phyloP scores from a whole-genome alignment of 2,797 vertebrate genomes.

The Diceros bicornis region DNA sequence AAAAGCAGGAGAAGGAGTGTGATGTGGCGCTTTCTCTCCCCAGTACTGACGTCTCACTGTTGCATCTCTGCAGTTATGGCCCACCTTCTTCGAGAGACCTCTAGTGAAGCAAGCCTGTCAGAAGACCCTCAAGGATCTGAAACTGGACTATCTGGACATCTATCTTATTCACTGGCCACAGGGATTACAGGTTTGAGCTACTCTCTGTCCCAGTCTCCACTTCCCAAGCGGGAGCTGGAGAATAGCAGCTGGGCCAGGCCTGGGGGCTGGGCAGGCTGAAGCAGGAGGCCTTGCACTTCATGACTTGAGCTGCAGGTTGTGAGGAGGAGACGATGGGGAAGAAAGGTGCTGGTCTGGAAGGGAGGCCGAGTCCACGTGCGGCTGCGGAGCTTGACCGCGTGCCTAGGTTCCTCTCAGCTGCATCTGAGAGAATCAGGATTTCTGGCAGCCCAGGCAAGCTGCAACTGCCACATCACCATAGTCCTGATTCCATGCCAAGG shows the following conservation, averaged over 20 bases:
- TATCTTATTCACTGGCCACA: constrained; percentile 93
- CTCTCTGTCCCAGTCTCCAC: neutral
- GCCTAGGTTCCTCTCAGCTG: neutral
- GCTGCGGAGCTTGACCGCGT: neutral
- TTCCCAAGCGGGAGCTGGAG: neutral
- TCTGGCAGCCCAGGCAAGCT: neutral
- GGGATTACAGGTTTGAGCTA: constrained; percentile 89
- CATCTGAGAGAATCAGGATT: neutral
- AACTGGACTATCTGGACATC: constrained; percentile 92
- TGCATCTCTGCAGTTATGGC: constrained; percentile 90
- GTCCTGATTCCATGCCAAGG: neutral
- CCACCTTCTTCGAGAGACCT: constrained; percentile 90
- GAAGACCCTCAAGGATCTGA: constrained; percentile 91
- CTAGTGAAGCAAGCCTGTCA: constrained; percentile 89
- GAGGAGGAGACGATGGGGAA: neutral
- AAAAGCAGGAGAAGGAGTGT: neutral
- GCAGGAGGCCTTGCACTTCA: neutral
- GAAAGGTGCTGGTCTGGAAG: neutral
- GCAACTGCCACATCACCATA: neutral
- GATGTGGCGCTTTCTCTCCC: neutral
- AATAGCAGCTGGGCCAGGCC: no score
- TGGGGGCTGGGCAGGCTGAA: neutral
- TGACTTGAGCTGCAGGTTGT: no score
- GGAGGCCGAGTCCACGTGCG: neutral
- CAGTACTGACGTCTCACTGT: neutral